Conservation (phyloP, 2,113 vertebrate genomes). For the Gobiocypris rarus region DNA sequence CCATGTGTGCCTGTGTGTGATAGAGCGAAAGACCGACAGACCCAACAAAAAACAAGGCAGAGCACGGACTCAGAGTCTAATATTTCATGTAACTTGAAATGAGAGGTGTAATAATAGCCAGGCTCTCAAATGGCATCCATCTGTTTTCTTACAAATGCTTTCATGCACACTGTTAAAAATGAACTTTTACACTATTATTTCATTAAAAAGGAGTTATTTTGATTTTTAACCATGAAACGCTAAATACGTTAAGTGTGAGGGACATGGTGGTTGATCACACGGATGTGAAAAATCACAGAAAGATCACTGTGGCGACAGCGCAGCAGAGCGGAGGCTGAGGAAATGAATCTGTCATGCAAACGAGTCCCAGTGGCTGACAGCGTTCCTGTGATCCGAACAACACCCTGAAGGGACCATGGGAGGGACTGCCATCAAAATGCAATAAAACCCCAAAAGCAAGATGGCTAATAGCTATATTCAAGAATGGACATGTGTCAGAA, state of each 20-base stretch:
- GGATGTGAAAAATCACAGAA: slow-evolving; percentile 34
- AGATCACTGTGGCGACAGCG: slow-evolving; percentile 33
- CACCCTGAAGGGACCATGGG: neutral
- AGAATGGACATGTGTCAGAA: slow-evolving; percentile 10
- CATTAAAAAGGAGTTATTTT: neutral
- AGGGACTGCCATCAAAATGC: neutral
- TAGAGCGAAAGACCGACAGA: slow-evolving; percentile 4
- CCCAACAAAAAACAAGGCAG: slow-evolving; percentile 9
- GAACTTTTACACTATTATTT: slow-evolving; percentile 4
- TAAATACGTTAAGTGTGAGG: neutral
- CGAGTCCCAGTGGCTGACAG: slow-evolving; percentile 21
- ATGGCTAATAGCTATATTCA: neutral
- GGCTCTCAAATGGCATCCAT: slow-evolving; percentile 40
- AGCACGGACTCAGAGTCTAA: slow-evolving; percentile 1
- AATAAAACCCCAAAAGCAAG: neutral
- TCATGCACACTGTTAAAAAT: neutral
- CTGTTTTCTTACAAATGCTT: neutral
- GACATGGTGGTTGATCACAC: slow-evolving; percentile 51
- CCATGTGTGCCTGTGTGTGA: slow-evolving; percentile 56
- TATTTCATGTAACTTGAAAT: slow-evolving; percentile 59
- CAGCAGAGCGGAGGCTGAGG: slow-evolving; percentile 20
- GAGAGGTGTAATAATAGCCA: slow-evolving; percentile 28
- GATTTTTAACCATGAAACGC: neutral
- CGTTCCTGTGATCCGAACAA: neutral
- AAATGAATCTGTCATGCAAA: slow-evolving; percentile 60